A percentile compares a stretch with the other conserved stretches of the same genome.
Evolutionary conservation across 2,888 invertebrate genomes (phyloP).

Genomic region (Apomyelois bistriatella): DNA sequence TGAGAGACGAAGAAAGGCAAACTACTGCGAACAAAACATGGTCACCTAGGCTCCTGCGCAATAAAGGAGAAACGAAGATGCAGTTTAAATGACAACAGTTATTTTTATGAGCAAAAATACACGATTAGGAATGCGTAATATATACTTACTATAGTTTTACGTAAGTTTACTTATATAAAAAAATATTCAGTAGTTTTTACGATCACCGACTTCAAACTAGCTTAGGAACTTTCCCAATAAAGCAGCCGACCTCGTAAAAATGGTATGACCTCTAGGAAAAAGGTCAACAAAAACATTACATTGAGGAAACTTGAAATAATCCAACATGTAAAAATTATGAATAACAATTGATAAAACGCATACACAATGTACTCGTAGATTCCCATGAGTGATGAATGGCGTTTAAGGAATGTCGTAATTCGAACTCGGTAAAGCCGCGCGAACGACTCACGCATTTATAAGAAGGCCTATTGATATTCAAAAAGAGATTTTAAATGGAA

Average conservation of each 20-base stretch:
- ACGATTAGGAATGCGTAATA: slow-evolving; percentile 2
- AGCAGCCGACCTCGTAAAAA: slow-evolving; percentile 17
- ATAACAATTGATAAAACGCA: slow-evolving; percentile 16
- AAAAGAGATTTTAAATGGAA: slow-evolving; percentile 47
- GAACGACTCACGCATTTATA: slow-evolving; percentile 32
- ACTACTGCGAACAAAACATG: too few relatives aligned
- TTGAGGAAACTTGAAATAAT: slow-evolving; percentile 11
- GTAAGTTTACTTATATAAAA: slow-evolving; percentile 15
- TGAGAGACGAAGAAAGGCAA: too few relatives aligned
- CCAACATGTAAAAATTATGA: slow-evolving; percentile 12
- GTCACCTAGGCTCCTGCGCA: too few relatives aligned
- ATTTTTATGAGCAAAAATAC: background rate
- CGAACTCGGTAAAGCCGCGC: slow-evolving; percentile 27
- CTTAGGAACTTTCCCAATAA: slow-evolving; percentile 22
- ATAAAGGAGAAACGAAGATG: too few relatives aligned
- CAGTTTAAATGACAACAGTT: too few relatives aligned
- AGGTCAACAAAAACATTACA: slow-evolving; percentile 8
- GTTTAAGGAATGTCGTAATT: slow-evolving; percentile 29
- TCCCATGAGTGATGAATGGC: slow-evolving; percentile 25
- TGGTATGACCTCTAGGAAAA: slow-evolving; percentile 9
- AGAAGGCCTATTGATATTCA: slow-evolving; percentile 43
- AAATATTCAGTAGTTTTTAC: slow-evolving; percentile 20
- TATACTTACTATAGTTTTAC: background rate
- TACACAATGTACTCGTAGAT: background rate
- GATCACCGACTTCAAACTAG: slow-evolving; percentile 19